Evolutionary conservation across 2,797 vertebrate genomes (phyloP), one percentile per base, ranked within the genome.

Genomic region (Pachyuromys duprasi): DNA sequence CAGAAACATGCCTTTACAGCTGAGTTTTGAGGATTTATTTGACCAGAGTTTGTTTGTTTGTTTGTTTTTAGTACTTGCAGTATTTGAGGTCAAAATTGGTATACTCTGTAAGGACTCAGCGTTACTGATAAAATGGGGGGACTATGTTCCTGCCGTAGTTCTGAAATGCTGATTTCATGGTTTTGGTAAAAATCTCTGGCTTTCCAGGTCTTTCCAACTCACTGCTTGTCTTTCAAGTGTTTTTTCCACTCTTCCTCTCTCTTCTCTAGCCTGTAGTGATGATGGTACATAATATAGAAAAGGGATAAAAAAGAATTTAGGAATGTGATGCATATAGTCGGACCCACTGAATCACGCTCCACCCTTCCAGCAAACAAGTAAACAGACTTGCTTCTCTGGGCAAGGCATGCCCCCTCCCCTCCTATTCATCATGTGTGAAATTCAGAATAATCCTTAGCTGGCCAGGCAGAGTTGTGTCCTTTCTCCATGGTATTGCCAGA

Each of bases 131-230:
- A 20, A 65, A 74, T 63, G 83, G 42, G 76, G 72, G n/a, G n/a
- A n/a, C 60, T 86, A 67, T 93, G 24, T 89, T 93, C 20, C 67
- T 76, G 22, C 76, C 92, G 91, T 90, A 75, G 80, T 92, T 94
- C 49, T 76, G 72, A 96, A 81, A 8, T 67, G 45, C 3, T 63
- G 55, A 22, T 80, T 17, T 31, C 9, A 24, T 84, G 3, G 57
- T 90, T 14, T 8, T 87, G 84, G 80, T 70, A 55, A 94, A 75
- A 39, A 1, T 74, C 83, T 55, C 45, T 80, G 45, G n/a, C 5
- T 67, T 39, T 39, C 20, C 39, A 28, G 24, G 4, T 78, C 36
- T 81, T 88, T 36, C 20, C 26, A 65, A 74, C 57, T 93, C 14
- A 39, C 80, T 36, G 1, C 8, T 69, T 15, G 28, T n/a, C 84